Percentiles rank a stretch among this genome's conserved stretches.
phyloP scores from a whole-genome alignment of 1,140 invertebrate species.

The Bombus superbus region DNA sequence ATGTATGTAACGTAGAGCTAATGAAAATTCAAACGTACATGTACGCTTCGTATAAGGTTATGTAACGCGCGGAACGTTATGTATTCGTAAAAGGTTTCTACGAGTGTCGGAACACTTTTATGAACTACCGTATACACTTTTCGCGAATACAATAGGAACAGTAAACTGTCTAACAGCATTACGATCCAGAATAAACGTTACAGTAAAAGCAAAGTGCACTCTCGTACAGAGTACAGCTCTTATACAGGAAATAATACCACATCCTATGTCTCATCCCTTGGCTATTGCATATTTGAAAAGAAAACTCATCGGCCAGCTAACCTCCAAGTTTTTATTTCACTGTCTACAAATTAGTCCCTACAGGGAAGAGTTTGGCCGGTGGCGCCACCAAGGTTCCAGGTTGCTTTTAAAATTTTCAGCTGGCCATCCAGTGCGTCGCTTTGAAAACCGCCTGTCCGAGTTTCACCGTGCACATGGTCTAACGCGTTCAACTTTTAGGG shows the following conservation, averaged over 20 bases:
- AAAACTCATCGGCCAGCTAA: neutral
- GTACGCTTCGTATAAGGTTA: neutral
- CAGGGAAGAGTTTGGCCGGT: neutral
- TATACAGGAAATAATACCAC: neutral
- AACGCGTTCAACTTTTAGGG: conserved; percentile 53
- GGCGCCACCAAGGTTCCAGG: neutral
- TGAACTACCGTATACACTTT: neutral
- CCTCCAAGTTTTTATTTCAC: neutral
- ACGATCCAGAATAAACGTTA: neutral
- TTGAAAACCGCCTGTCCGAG: conserved; percentile 42
- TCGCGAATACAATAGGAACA: conserved; percentile 9
- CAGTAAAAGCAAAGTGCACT: neutral
- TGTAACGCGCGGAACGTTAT: no score
- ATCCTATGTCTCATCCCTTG: no score
- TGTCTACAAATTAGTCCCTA: conserved; percentile 17
- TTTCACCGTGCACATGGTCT: conserved; percentile 22
- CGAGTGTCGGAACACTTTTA: neutral
- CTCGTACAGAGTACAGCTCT: neutral
- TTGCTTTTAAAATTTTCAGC: conserved; percentile 46
- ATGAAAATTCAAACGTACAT: no score
- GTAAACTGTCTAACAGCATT: neutral
- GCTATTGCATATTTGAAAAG: neutral
- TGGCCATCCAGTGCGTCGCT: neutral
- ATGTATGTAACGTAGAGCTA: no score
- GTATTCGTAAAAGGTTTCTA: no score